A percentile compares a stretch with the other conserved stretches of the same genome.
phyloP scores from a whole-genome alignment of 2,888 invertebrate genomes.

The Synanthedon formicaeformis region DNA sequence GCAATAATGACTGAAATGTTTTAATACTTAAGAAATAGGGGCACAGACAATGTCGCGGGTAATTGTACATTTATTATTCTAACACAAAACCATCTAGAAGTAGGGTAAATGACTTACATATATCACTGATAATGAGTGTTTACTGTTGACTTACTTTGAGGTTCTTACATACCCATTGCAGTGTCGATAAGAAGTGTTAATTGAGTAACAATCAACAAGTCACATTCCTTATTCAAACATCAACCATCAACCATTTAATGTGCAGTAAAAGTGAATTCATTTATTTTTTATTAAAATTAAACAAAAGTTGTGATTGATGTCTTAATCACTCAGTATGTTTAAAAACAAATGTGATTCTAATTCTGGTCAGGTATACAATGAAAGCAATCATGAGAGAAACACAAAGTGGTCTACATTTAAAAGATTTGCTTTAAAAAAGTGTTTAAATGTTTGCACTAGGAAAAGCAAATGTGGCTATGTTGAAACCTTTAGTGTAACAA shows the following conservation, averaged over 20 bases:
- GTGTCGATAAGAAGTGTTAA: neutral
- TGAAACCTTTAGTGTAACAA: constrained; percentile 40
- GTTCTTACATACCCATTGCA: neutral
- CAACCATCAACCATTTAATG: no score
- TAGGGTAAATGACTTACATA: constrained; percentile 16
- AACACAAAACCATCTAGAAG: neutral
- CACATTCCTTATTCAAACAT: no score
- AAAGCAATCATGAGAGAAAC: neutral
- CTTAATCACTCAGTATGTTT: no score
- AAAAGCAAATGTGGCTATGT: constrained; percentile 40
- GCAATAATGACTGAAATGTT: no score
- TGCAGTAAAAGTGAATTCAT: no score
- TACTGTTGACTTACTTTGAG: constrained; percentile 11
- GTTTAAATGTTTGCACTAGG: constrained; percentile 20
- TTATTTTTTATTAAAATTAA: no score
- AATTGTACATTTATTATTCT: neutral
- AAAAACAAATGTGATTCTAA: no score
- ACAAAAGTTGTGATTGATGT: no score
- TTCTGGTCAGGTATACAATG: no score
- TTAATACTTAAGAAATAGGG: no score
- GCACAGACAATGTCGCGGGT: no score
- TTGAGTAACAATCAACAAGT: no score
- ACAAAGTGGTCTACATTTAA: constrained; percentile 40
- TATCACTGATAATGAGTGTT: constrained; percentile 39
- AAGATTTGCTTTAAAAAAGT: constrained; percentile 30